Base-by-base conservation (phyloP, 2,888 invertebrate genomes). In the Zaprionus bogoriensis region DNA sequence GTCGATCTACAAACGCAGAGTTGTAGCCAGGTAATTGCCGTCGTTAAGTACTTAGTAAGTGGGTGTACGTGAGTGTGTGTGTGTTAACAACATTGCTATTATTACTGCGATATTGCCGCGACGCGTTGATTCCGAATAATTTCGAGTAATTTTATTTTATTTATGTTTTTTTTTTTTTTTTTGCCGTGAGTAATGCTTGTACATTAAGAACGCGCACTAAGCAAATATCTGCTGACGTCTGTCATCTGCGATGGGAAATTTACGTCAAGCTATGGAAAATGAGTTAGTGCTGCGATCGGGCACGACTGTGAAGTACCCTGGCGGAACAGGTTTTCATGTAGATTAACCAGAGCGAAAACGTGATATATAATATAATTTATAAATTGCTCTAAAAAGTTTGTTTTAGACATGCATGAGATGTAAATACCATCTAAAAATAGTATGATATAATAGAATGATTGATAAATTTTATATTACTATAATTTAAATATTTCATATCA, bases 11-110 rank as follows among this genome's bases (percentile, higher is more conserved):
- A 52, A 30, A 48, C 27, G 32, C 61, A 38, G 12, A 55, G 17
- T 36, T 41, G 28, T 60, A 52, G 54, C 22, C 65, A 69, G 66
- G 60, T 69, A 69, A 69, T 70, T 60, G 50, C 12, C 38, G 32
- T n/a, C 7, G 22, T 6, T 39, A 44, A 53, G 25, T 28, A 36
- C 19, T 25, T 44, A 23, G 23, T 53, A 47, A 22, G 12, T 42
- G 20, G 3, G 22, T 42, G n/a, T 27, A 7, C 12, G 23, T 9
- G 23, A 14, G 14, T 32, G 6, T 14, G 30, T 32, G 14, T 32
- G 32, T 32, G 12, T 36, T 36, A 4, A 7, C 32, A 6, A 7
- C 17, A 36, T 36, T 36, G 17, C 17, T 36, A 6, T 17, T 36
- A 36, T 36, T 36, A 36, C 17, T 36, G 32, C 7, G 14, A 17